Evolutionary conservation across 2,797 vertebrate genomes (phyloP), one percentile per base, ranked within the genome.

Genomic region (Eleutherodactylus coqui): DNA sequence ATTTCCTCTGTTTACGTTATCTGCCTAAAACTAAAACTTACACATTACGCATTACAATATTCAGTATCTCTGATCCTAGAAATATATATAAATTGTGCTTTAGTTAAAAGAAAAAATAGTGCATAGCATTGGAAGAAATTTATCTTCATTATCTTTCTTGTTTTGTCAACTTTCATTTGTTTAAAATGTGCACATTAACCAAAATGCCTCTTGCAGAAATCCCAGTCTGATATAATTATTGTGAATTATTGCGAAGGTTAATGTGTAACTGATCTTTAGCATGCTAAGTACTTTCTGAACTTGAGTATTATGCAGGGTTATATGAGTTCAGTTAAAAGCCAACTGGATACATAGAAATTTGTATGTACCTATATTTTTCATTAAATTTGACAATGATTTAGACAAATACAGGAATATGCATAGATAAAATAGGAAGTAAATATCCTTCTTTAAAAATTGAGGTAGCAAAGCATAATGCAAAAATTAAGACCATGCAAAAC

Each of bases 101-200:
- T 67, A 75, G 70, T 32, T 34, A 76, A 76, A 64, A 45, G 34
- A 84, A 79, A n/a, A 76, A 76, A 82, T 72, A 53, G 34, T 38
- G 69, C 36, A 67, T 64, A 67, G 72, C 24, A 64, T 80, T 67
- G 58, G 49, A 82, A 82, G 27, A 11, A 21, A 86, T 86, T 82
- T 76, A 73, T 86, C 85, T 86, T 86, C 85, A 86, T 82, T 86
- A 86, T 76, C 69, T 43, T 76, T 82, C 32, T 47, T 76, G 58
- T 86, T 86, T 86, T 86, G 85, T 86, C 85, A 86, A 82, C 85
- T 86, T 64, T 82, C 78, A 86, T 86, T 76, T 86, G 85, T 86
- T 51, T 82, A 82, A 86, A 86, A 75, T 82, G 77, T 82, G 45
- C 79, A 86, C 58, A 69, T 86, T 82, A 86, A 86, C 85, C 70